Percentiles rank a stretch among this genome's conserved stretches.
Conservation (phyloP, 2,113 vertebrate genomes). For the Sitta europaea region DNA sequence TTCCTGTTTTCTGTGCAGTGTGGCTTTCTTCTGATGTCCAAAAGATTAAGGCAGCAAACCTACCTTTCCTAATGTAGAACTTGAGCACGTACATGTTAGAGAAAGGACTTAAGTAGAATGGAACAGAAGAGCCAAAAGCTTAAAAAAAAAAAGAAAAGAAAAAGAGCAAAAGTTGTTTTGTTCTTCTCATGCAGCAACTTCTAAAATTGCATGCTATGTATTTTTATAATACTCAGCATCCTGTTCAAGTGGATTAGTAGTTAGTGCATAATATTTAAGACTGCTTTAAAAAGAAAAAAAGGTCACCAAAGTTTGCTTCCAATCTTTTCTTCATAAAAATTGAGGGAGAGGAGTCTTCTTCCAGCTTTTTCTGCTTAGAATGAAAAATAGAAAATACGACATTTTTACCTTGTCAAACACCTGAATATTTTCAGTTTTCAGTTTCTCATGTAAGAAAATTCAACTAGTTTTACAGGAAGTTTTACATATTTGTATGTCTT, state of each 20-base stretch:
- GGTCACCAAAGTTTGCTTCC: background rate
- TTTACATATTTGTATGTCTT: background rate
- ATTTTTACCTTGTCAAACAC: background rate
- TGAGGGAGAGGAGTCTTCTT: background rate
- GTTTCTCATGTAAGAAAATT: background rate
- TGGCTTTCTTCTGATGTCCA: conserved; percentile 44
- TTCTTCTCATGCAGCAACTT: background rate
- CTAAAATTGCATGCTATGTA: background rate
- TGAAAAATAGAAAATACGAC: background rate
- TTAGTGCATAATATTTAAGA: background rate
- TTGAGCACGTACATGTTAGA: background rate
- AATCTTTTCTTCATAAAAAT: background rate
- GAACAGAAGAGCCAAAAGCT: background rate
- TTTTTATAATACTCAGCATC: background rate
- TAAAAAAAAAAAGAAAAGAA: background rate
- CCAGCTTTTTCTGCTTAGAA: background rate
- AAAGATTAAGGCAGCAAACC: conserved; percentile 55
- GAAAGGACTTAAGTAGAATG: background rate
- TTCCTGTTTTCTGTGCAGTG: conserved; percentile 7
- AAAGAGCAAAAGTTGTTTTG: background rate
- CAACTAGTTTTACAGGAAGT: background rate
- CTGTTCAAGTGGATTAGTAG: background rate
- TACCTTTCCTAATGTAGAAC: conserved; percentile 30
- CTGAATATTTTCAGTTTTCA: background rate
- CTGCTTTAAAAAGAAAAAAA: background rate